Evolutionary conservation across 2,797 vertebrate species (phyloP).

Genomic region (Pseudomugil gertrudae): DNA sequence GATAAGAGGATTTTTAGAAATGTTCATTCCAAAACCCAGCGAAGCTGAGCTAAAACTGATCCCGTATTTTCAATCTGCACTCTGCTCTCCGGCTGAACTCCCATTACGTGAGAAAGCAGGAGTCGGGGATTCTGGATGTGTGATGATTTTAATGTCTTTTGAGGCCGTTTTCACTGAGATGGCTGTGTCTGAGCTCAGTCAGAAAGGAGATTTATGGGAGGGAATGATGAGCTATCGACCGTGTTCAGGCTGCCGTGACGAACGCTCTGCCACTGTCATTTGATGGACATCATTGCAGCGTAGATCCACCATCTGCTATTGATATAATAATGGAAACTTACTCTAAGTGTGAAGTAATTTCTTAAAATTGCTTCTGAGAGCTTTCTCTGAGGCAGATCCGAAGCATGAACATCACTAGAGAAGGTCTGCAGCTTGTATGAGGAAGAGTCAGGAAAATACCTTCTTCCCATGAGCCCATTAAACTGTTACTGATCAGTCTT

Average conservation of each 20-base stretch:
- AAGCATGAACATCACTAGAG: not conserved
- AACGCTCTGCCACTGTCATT: conserved; percentile 36
- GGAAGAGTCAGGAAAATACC: not conserved
- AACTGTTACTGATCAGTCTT: no score
- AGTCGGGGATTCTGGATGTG: conserved; percentile 21
- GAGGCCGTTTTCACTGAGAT: conserved; percentile 9
- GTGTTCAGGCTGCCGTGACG: conserved; percentile 43
- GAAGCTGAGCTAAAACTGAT: conserved; percentile 3
- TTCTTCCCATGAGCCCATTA: not conserved
- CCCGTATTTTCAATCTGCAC: conserved; percentile 4
- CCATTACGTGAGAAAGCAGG: not conserved
- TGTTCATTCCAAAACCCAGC: conserved; percentile 8
- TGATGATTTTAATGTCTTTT: conserved; percentile 35
- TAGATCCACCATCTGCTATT: conserved; percentile 13
- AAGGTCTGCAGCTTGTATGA: not conserved
- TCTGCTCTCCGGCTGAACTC: conserved; percentile 8
- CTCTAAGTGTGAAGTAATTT: not conserved
- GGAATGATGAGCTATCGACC: conserved; percentile 75
- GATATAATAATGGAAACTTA: conserved; percentile 11
- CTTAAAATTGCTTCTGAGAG: not conserved
- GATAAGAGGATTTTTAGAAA: not conserved
- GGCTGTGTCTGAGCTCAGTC: conserved; percentile 41
- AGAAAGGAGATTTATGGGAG: conserved; percentile 55
- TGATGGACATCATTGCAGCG: conserved; percentile 36
- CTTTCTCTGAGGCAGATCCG: no score